Base-by-base conservation (phyloP, 2,113 vertebrate genomes). In the Oryzias melastigma region DNA sequence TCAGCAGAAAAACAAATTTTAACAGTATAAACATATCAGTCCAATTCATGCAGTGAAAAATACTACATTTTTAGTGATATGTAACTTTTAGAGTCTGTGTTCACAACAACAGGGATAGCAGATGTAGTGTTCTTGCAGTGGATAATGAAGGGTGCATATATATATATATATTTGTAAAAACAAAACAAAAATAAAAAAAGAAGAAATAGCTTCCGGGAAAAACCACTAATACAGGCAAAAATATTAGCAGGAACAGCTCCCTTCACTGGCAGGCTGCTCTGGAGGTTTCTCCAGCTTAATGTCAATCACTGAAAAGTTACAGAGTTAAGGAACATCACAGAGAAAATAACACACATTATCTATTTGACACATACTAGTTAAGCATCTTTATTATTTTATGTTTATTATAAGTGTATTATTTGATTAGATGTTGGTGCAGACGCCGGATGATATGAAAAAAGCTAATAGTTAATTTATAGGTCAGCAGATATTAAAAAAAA, bases 281-380 rank as follows among this genome's bases (percentile, higher is more conserved):
- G 94, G 94, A 72, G 95, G 94, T 85, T 96, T 96, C 92, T 96
- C 94, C 91, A 99, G 93, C 87, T 98, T 97, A 82, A 99, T 96
- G 88, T 98, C 96, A 24, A 98, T 98, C 97, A 98, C 97, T 98
- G 94, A 80, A 60, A 84, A 58, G 54, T 58, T 50, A 14, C 52
- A 0, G 14, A 75, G 92, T 98, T 93, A 96, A 95, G 92, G 92
- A 82, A 78, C 16, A 52, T 59, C 24, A 67, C 8, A 61, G 12
- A 60, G 16, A 5, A 47, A 27, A 17, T 24, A n/a, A 22, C 10
- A n/a, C 6, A 2, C n/a, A 3, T 19, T 8, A 12, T 3, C 0
- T 43, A 15, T 16, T 12, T 35, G 35, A 12, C 8, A 12, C 35
- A 35, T 27, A 27, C 5, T 27, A 27, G 5, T 6, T 27, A 27